Conservation (phyloP, 1,140 invertebrate genomes). For the Zaprionus vittiger region DNA sequence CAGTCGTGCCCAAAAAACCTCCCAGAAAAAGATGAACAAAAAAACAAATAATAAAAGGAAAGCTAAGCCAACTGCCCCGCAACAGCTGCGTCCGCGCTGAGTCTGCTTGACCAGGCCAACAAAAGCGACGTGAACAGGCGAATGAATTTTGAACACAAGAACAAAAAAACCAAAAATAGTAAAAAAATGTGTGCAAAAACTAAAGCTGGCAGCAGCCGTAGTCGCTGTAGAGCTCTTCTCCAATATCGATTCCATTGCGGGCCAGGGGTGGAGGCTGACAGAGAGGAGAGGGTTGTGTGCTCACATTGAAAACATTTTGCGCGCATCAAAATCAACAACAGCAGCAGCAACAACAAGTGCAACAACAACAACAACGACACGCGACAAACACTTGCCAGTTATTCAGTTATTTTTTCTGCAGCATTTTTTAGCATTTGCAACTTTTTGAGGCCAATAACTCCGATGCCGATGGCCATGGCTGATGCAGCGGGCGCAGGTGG, state of each 20-base stretch:
- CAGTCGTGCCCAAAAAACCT: slow-evolving; percentile 44
- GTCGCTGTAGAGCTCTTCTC: slow-evolving; percentile 40
- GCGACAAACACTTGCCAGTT: slow-evolving; percentile 66
- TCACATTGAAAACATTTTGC: slow-evolving; percentile 69
- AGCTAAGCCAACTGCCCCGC: slow-evolving; percentile 67
- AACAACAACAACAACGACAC: slow-evolving; percentile 35
- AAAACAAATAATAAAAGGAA: slow-evolving; percentile 30
- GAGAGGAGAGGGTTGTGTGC: neutral
- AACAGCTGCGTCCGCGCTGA: slow-evolving; percentile 63
- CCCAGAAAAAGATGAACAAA: slow-evolving; percentile 9
- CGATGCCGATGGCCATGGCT: slow-evolving; percentile 72
- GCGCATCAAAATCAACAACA: slow-evolving; percentile 53
- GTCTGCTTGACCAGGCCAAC: slow-evolving; percentile 56
- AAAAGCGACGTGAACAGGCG: slow-evolving; percentile 48
- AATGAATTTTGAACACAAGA: slow-evolving; percentile 67
- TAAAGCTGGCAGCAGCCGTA: slow-evolving; percentile 48
- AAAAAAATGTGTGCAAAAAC: slow-evolving; percentile 28
- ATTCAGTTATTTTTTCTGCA: slow-evolving; percentile 47
- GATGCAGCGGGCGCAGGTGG: slow-evolving; percentile 49
- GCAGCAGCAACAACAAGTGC: slow-evolving; percentile 12
- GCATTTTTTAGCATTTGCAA: slow-evolving; percentile 75
- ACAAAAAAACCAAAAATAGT: slow-evolving; percentile 21
- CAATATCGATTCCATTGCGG: slow-evolving; percentile 32
- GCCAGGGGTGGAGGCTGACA: slow-evolving; percentile 4
- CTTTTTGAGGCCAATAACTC: slow-evolving; percentile 79